phyloP scores from a whole-genome alignment of 2,888 invertebrate species.

The Ormyrus nitidulus region DNA sequence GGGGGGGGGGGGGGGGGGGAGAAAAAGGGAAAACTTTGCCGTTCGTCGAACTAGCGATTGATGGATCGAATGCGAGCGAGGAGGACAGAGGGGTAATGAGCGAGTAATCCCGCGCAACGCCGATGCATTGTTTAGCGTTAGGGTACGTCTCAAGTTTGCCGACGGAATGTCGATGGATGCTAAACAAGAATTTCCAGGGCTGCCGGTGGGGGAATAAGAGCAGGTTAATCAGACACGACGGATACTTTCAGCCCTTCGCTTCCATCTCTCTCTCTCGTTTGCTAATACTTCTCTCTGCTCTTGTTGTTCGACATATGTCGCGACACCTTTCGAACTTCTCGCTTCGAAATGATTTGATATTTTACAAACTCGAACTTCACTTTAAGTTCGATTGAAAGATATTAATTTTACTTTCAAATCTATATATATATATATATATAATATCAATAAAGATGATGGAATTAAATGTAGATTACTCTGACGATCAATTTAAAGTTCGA shows the following conservation, averaged over 20 bases:
- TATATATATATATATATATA: too few species aligned
- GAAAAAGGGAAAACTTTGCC: conserved; percentile 13
- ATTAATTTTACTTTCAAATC: too few species aligned
- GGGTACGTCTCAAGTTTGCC: conserved; percentile 11
- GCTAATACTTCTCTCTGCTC: neutral
- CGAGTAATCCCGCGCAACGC: neutral
- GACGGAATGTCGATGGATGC: conserved; percentile 36
- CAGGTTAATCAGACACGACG: conserved; percentile 24
- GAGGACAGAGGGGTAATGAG: conserved; percentile 36
- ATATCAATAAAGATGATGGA: too few species aligned
- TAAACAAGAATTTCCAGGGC: conserved; percentile 40
- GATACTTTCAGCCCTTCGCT: neutral
- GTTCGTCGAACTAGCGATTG: conserved; percentile 20
- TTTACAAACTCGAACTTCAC: too few species aligned
- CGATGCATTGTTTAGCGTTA: conserved; percentile 17
- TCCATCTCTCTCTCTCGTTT: neutral
- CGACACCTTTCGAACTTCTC: conserved; percentile 6
- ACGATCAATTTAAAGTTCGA: too few species aligned
- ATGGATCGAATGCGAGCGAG: conserved; percentile 32
- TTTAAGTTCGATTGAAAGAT: too few species aligned
- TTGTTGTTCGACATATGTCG: neutral
- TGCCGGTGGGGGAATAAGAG: neutral
- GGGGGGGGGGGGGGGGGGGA: too few species aligned
- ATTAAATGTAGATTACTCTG: too few species aligned
- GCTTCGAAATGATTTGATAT: conserved; percentile 13